Percentiles rank a stretch among this genome's conserved stretches.
Evolutionary conservation across 2,888 invertebrate species (phyloP).

Genomic region (Pilophorus perplexus): DNA sequence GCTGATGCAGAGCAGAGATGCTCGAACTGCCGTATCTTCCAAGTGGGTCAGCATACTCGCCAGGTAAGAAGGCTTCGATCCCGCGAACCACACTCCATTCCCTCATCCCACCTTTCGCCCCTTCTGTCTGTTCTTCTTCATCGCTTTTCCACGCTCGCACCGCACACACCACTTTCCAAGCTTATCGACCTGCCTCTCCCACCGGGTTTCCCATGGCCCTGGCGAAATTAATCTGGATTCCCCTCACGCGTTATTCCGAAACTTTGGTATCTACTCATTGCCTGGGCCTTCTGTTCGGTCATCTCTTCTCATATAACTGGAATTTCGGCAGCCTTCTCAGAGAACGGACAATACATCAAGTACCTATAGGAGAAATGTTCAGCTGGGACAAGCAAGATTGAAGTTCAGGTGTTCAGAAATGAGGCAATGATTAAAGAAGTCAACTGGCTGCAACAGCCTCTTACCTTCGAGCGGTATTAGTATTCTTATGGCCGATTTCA

Average conservation of each 20-base stretch:
- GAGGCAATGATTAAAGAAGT: too few species aligned
- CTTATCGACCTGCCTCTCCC: constrained; percentile 9
- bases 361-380: too few species aligned
- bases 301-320: too few species aligned
- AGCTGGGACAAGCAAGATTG: too few species aligned
- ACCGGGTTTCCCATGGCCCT: background rate
- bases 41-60: constrained; percentile 22
- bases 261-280: constrained; percentile 3
- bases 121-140: background rate
- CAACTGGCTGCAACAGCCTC: too few species aligned
- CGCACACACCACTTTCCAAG: background rate
- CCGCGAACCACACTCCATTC: constrained; percentile 12
- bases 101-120: constrained; percentile 1
- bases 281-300: too few species aligned
- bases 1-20: constrained; percentile 28
- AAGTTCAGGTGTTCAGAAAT: too few species aligned
- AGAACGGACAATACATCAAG: too few species aligned
- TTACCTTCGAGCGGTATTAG: too few species aligned
- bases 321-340: too few species aligned
- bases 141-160: background rate
- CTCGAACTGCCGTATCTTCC: constrained; percentile 13
- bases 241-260: constrained; percentile 17
- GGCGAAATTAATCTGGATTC: constrained; percentile 21
- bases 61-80: constrained; percentile 26
- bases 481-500: too few species aligned